Base-by-base conservation (phyloP, 2,888 invertebrate species). In the Caradrina kadenii region DNA sequence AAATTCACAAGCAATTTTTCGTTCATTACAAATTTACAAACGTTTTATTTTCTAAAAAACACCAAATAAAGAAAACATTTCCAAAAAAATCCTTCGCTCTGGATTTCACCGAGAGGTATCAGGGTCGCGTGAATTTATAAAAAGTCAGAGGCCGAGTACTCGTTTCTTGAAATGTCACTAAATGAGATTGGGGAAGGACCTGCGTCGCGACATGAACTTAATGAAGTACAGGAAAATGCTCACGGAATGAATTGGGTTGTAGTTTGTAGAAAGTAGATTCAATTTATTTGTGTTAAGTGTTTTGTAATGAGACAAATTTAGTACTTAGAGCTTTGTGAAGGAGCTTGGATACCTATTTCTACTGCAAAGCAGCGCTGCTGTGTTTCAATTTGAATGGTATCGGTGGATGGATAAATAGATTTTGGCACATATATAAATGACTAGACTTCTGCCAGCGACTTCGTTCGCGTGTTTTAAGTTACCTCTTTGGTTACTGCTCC, bases 61-160 rank as follows among this genome's bases (percentile, higher is more conserved):
- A 11, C 48, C 21, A 11, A 13, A 35, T 53, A 49, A 64, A 53
- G 21, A 0, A 49, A 73, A 54, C 7, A 21, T 17, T 11, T 42
- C 0, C 0, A 13, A 54, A 26, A 66, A 65, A 65, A 13, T 54
- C 39, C 13, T 15, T 7, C 22, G 31, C 55, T 35, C 8, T 55
- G 3, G 19, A 35, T 75, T 54, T 55, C 35, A 31, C 10, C 22
- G 19, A 63, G 26, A 64, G n/a, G 26, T 62, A 76, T 69, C 58
- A 80, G 53, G 53, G 50, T 26, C 61, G 48, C 76, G 80, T 76
- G 58, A 80, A 80, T 80, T 62, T 76, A 62, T 69, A 80, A 76
- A 50, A 58, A 64, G 63, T 59, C 39, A 15, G 48, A 60, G 53
- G 69, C 22, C 17, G 54, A 45, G 76, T 45, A 56, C 59, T 63